Base-by-base conservation (phyloP, 2,888 invertebrate species). In the Morinoia aosen region DNA sequence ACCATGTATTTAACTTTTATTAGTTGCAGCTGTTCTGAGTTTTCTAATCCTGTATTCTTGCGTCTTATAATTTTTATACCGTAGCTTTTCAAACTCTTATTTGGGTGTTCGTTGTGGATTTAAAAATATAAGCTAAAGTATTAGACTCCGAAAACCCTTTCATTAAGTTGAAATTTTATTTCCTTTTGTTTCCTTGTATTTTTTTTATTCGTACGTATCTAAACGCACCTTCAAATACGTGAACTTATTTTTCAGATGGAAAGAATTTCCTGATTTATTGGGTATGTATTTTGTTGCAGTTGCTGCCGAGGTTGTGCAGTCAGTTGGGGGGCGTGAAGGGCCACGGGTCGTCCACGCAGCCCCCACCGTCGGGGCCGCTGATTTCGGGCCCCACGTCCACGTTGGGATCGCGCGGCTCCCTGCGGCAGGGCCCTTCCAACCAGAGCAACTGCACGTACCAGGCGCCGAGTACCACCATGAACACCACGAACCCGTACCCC, bases 321-420 rank as follows among this genome's bases (percentile, higher is more conserved):
- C 96, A 96, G 88, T 95, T 96, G 94, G 96, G 95, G 91, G 96
- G 95, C 93, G 96, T 96, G 96, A 96, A 96, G 96, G 96, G 96
- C 64, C 95, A 96, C 88, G 96, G 96, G 95, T 96, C 95, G 94
- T 96, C 88, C 96, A 96, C 96, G 94, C 96, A 90, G 94, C 96
- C 95, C 95, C 96, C 96, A 95, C 94, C 95, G 90, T 96, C 96
- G 96, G 96, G 96, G 90, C 96, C 96, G 95, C 96, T 96, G 95
- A 95, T 96, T 95, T 96, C 96, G 90, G 96, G 96, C 96, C 96
- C 95, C 96, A 96, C 96, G 95, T 96, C 96, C 96, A 96, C 96
- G 95, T 96, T 96, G 96, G 96, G 96, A 88, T 96, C 96, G 95
- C 95, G 96, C 95, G 96, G 96, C 57, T 96, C 96, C 61, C 96